Evolutionary conservation across 1,140 invertebrate species (phyloP).

Genomic region (Dinoponera quadriceps): DNA sequence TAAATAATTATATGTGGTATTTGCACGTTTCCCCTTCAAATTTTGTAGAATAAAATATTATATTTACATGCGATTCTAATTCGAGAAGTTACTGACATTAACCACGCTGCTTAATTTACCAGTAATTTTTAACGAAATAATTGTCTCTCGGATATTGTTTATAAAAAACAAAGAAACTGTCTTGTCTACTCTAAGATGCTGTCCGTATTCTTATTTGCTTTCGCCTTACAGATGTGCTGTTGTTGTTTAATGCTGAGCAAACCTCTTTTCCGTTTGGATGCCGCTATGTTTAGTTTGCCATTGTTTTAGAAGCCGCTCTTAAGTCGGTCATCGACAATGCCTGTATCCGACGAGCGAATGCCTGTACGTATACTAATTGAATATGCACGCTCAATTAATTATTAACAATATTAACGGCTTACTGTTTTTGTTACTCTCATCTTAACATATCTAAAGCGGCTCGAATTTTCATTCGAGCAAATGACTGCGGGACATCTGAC

Average conservation of each 20-base stretch:
- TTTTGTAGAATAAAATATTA: slow-evolving; percentile 13
- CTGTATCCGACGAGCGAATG: slow-evolving; percentile 81
- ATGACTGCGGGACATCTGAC: not conserved
- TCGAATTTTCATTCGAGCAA: slow-evolving; percentile 8
- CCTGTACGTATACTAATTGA: slow-evolving; percentile 83
- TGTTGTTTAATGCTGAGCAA: slow-evolving; percentile 72
- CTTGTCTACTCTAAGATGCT: slow-evolving; percentile 15
- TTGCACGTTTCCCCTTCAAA: not conserved
- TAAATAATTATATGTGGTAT: slow-evolving; percentile 12
- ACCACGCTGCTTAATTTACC: slow-evolving; percentile 21
- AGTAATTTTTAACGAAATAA: not conserved
- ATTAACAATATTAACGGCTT: slow-evolving; percentile 12
- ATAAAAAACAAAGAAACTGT: slow-evolving; percentile 14
- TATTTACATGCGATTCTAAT: slow-evolving; percentile 11
- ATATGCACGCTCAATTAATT: slow-evolving; percentile 60
- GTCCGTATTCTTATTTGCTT: slow-evolving; percentile 68
- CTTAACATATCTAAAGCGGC: not conserved
- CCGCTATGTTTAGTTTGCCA: slow-evolving; percentile 83
- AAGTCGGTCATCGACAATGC: slow-evolving; percentile 55
- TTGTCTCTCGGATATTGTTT: not conserved
- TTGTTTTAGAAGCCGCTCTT: slow-evolving; percentile 83
- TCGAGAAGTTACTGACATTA: not conserved
- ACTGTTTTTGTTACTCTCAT: not conserved
- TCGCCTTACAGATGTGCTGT: slow-evolving; percentile 73
- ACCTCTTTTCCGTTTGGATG: slow-evolving; percentile 78